A percentile compares a stretch with the other conserved stretches of the same genome.
Evolutionary conservation across 1,140 invertebrate species (phyloP).

Genomic region (Drosophila tsacasi): DNA sequence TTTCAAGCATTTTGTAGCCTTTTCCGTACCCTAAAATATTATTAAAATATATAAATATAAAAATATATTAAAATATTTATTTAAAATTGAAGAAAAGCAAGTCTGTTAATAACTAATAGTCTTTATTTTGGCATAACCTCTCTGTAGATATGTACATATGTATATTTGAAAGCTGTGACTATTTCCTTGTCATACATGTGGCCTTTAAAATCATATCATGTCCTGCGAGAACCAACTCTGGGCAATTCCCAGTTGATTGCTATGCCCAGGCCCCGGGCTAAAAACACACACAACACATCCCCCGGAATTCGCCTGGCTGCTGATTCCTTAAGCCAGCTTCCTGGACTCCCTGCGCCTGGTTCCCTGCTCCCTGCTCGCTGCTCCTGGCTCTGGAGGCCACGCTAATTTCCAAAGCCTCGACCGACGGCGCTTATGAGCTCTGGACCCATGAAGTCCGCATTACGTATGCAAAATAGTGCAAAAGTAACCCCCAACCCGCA

Average conservation of each 20-base stretch:
- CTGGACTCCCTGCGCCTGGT: conserved; percentile 2
- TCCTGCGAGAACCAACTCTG: conserved; percentile 2
- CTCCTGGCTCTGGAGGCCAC: conserved; percentile 38
- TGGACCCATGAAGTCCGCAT: conserved; percentile 75
- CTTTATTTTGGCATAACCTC: neutral
- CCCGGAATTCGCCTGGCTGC: conserved; percentile 8
- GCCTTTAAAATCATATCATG: conserved; percentile 18
- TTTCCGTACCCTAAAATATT: too few relatives aligned
- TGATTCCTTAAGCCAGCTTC: conserved; percentile 26
- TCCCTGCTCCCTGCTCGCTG: neutral
- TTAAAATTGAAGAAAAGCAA: neutral
- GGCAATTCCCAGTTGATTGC: conserved; percentile 32
- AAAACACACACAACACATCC: neutral
- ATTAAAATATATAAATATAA: too few relatives aligned
- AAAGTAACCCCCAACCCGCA: conserved; percentile 22
- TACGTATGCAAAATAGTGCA: conserved; percentile 83
- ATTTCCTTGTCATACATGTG: neutral
- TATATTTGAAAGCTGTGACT: neutral
- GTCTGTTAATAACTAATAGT: neutral
- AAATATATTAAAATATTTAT: too few relatives aligned
- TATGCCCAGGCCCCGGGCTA: conserved; percentile 10
- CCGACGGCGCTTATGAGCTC: conserved; percentile 77
- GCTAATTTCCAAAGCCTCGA: conserved; percentile 75
- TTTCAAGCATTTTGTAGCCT: too few relatives aligned
- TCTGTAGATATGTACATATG: neutral